Evolutionary conservation across 92 coral and sea anemone genomes (phyloP).

Genomic region (Plumapathes pennacea): DNA sequence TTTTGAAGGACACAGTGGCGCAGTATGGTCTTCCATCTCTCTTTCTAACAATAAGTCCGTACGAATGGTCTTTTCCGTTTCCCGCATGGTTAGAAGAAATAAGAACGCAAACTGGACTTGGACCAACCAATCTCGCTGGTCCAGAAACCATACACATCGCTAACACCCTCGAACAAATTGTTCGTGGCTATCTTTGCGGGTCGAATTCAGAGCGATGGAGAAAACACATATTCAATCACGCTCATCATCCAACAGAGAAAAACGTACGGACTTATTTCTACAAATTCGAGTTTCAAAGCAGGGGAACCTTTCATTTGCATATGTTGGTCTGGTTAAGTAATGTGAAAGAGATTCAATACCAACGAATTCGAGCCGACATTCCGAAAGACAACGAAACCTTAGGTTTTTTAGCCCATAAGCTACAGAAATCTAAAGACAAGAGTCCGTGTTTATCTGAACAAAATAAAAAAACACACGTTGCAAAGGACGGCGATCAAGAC

Average conservation of each 20-base stretch:
- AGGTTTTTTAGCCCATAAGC: background rate
- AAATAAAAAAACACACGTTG: background rate
- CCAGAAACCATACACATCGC: constrained; percentile 38
- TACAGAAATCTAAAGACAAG: background rate
- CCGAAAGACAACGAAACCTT: constrained; percentile 1
- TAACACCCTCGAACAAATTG: constrained; percentile 43
- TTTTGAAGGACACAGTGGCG: constrained; percentile 48
- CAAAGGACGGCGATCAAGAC: background rate
- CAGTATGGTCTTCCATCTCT: constrained; percentile 55
- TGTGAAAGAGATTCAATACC: background rate
- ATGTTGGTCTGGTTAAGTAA: constrained; percentile 10
- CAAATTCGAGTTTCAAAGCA: constrained; percentile 18
- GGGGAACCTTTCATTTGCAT: constrained; percentile 12
- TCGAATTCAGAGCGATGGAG: constrained; percentile 35
- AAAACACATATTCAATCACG: constrained; percentile 9
- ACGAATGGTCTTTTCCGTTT: constrained; percentile 68
- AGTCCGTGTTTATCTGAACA: background rate
- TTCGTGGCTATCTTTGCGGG: constrained; percentile 41
- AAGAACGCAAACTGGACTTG: constrained; percentile 1
- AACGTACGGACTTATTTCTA: constrained; percentile 25
- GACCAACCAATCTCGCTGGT: constrained; percentile 25
- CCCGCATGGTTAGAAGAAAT: constrained; percentile 22
- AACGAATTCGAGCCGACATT: constrained; percentile 3
- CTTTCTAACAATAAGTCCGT: constrained; percentile 54
- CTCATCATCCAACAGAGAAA: background rate